These are phyloP conservation scores for Peromyscus californicus DNA, from an alignment of 2,113 vertebrate species.

Conservation along the genomic window DNA sequence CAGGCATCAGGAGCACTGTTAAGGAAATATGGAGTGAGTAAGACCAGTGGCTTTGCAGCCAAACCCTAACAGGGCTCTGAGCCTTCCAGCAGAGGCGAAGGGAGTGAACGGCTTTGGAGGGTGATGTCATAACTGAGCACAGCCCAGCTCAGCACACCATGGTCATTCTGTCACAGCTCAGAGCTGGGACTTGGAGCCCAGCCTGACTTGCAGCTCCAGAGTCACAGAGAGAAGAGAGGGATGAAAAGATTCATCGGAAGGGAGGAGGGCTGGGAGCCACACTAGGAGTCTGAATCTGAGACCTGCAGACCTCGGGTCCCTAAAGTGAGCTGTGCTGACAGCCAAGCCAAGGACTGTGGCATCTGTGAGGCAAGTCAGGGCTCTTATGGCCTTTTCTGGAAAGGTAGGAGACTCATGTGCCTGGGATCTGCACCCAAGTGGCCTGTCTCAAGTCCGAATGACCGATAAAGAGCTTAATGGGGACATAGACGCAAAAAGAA, in stretches of 20 bases:
- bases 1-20: slow-evolving; percentile 75
- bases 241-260: too few relatives aligned
- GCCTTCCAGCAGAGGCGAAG: slow-evolving; percentile 76
- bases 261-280: not conserved
- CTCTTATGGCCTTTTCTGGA: not conserved
- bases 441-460: not conserved
- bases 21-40: slow-evolving; percentile 84
- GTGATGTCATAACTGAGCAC: slow-evolving; percentile 86
- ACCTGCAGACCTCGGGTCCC: not conserved
- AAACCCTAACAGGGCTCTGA: slow-evolving; percentile 85
- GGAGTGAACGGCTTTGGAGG: slow-evolving; percentile 78
- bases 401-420: not conserved
- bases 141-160: slow-evolving; percentile 82
- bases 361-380: not conserved
- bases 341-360: accelerated
- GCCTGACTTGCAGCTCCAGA: not conserved
- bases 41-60: slow-evolving; percentile 85
- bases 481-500: not conserved
- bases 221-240: not conserved
- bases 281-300: not conserved
- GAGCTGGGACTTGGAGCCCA: slow-evolving; percentile 82
- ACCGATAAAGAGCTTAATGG: not conserved
- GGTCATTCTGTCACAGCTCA: slow-evolving; percentile 86
- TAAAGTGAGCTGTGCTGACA: not conserved
- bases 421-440: not conserved